Evolutionary conservation across 2,113 vertebrate genomes (phyloP).

Genomic region (Accipiter cooperii): DNA sequence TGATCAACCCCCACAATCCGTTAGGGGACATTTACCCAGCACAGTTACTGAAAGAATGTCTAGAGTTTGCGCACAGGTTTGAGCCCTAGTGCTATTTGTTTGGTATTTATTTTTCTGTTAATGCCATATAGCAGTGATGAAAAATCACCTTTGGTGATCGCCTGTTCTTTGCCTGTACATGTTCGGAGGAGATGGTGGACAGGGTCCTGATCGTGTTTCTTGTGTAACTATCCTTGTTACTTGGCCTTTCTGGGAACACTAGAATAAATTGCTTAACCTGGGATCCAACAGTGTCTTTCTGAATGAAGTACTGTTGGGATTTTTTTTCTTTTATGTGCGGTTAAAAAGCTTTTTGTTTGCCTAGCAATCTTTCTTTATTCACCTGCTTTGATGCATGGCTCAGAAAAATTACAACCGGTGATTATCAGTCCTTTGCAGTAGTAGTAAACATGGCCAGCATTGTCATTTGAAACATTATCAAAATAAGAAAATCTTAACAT

Average conservation of each 20-base stretch:
- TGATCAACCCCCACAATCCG: slow-evolving; percentile 51
- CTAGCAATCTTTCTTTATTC: background rate
- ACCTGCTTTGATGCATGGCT: background rate
- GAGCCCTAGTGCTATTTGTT: background rate
- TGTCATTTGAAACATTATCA: background rate
- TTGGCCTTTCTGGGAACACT: background rate
- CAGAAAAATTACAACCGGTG: background rate
- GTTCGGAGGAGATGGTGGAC: background rate
- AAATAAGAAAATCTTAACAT: background rate
- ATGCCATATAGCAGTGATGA: background rate
- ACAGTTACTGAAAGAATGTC: slow-evolving; percentile 33
- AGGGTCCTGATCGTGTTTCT: background rate
- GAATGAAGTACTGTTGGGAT: background rate
- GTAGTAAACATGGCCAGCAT: background rate
- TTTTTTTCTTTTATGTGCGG: background rate
- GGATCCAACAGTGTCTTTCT: background rate
- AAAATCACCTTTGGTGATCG: background rate
- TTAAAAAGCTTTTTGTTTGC: background rate
- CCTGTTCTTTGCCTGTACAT: background rate
- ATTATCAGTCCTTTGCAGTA: background rate
- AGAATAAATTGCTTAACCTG: background rate
- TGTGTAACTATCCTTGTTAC: background rate
- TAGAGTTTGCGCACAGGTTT: slow-evolving; percentile 49
- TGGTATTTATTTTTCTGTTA: background rate
- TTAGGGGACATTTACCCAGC: slow-evolving; percentile 44